phyloP scores from a whole-genome alignment of 2,888 invertebrate genomes.

The Fabriciana adippe region DNA sequence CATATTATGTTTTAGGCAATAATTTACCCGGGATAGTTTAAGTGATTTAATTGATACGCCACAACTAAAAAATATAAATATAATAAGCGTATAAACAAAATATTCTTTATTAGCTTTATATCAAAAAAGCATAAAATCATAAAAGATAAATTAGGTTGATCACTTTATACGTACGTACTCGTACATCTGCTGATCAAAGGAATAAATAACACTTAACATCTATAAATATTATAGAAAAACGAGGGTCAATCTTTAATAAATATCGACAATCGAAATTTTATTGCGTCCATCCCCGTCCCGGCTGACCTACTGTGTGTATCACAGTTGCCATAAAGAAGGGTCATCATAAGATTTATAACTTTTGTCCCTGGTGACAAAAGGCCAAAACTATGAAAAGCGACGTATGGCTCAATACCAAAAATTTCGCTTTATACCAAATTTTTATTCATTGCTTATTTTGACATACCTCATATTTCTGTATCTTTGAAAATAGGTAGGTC shows the following conservation, averaged over 20 bases:
- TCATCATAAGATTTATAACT: constrained; percentile 68
- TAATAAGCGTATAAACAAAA: background rate
- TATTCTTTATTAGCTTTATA: too few species aligned
- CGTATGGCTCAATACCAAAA: constrained; percentile 50
- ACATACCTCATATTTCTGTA: background rate
- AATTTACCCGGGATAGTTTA: too few species aligned
- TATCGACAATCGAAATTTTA: constrained; percentile 61
- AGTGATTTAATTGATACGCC: too few species aligned
- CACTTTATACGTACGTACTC: background rate
- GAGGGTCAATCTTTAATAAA: constrained; percentile 54
- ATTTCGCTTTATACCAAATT: constrained; percentile 37
- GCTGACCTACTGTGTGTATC: constrained; percentile 63
- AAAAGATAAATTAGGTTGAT: background rate
- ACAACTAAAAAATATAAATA: background rate
- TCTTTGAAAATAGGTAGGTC: background rate
- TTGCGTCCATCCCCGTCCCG: constrained; percentile 64
- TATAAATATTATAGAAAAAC: constrained; percentile 45
- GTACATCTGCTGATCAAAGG: constrained; percentile 33
- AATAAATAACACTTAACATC: constrained; percentile 36
- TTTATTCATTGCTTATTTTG: background rate
- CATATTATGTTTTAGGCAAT: too few species aligned
- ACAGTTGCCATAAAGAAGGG: constrained; percentile 61
- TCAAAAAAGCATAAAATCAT: background rate
- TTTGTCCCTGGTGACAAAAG: constrained; percentile 61
- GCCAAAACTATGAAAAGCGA: constrained; percentile 59